Conservation (phyloP, 2,113 vertebrate species). For the Prunella fulvescens region DNA sequence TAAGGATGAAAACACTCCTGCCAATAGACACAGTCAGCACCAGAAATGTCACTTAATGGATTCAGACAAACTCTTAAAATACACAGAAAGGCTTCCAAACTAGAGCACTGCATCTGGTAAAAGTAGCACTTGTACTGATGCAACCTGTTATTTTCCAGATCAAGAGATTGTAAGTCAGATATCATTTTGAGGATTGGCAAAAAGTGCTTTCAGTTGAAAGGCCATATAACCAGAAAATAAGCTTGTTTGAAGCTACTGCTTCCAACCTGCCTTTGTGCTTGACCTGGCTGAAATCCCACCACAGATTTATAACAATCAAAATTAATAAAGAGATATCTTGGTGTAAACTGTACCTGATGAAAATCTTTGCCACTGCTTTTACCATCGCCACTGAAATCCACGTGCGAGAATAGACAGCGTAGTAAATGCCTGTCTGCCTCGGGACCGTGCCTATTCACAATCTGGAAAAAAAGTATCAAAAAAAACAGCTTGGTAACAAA, state of each 20-base stretch:
- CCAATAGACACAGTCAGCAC: not conserved
- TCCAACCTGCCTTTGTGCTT: not conserved
- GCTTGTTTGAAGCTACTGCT: not conserved
- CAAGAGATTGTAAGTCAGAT: not conserved
- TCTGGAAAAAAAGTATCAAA: conserved; percentile 67
- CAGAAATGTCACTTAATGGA: not conserved
- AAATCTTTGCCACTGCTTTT: conserved; percentile 99
- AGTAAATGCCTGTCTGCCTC: conserved; percentile 99
- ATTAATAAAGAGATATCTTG: not conserved
- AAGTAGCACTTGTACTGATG: not conserved
- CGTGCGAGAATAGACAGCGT: conserved; percentile 99
- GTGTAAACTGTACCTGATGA: conserved; percentile 87
- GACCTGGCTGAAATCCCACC: not conserved
- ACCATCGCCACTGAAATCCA: conserved; percentile 99
- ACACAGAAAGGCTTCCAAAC: not conserved
- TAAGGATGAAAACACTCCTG: not conserved
- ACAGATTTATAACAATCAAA: not conserved
- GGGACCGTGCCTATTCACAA: conserved; percentile 99
- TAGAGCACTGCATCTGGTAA: not conserved
- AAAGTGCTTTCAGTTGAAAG: not conserved
- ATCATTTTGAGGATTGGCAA: not conserved
- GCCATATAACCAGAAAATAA: not conserved
- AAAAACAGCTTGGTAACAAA: not conserved
- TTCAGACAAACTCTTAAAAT: not conserved
- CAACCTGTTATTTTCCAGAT: not conserved